Evolutionary conservation across 2,113 vertebrate genomes (phyloP).

Genomic region (Grammomys dolichurus): DNA sequence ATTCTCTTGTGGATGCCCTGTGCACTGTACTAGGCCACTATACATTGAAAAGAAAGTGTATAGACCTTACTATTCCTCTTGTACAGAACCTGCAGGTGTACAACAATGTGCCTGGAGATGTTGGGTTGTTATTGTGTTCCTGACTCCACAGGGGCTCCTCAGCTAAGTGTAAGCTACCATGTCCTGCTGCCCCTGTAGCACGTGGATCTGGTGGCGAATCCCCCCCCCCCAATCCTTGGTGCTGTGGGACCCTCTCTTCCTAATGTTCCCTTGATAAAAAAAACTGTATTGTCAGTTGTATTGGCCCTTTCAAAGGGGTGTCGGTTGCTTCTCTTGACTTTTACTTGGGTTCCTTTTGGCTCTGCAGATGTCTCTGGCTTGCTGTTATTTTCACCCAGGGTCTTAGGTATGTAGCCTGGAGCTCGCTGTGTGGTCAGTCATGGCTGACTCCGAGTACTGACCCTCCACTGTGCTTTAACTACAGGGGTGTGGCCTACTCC

Average conservation of each 20-base stretch:
- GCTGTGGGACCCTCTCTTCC: neutral
- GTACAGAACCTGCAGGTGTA: neutral
- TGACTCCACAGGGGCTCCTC: neutral
- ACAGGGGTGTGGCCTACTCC: neutral
- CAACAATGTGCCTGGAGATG: neutral
- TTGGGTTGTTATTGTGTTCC: conserved; percentile 9
- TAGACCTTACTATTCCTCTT: neutral
- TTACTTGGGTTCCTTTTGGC: neutral
- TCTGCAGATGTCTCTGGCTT: neutral
- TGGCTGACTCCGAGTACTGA: neutral
- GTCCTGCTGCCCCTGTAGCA: neutral
- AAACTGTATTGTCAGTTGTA: neutral
- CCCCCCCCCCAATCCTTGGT: neutral
- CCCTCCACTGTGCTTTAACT: too few species aligned
- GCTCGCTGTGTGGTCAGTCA: neutral
- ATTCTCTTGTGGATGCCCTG: neutral
- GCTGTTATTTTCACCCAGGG: neutral
- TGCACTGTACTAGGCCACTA: neutral
- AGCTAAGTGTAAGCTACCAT: neutral
- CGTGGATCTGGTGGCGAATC: neutral
- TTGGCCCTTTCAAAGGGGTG: neutral
- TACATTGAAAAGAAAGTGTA: neutral
- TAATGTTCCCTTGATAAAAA: neutral
- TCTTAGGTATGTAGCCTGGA: neutral
- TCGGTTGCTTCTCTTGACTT: neutral